Conservation (phyloP, 2,113 vertebrate genomes). For the Siniperca knerii region DNA sequence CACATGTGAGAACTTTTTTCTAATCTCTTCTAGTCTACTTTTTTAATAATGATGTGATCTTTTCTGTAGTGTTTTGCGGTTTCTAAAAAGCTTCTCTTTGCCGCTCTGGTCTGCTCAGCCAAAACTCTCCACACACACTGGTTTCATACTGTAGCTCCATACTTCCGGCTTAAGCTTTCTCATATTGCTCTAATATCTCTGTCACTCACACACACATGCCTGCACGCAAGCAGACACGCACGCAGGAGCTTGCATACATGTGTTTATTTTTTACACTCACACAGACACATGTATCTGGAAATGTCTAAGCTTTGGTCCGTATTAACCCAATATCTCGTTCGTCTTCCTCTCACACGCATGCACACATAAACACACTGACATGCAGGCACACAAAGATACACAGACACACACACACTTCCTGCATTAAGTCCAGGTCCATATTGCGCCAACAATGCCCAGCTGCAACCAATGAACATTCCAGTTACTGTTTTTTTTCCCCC, state of each 20-base stretch:
- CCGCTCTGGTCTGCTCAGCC: neutral
- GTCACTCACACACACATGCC: conserved; percentile 44
- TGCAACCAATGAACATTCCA: conserved; percentile 85
- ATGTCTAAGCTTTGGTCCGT: conserved; percentile 56
- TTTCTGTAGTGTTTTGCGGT: neutral
- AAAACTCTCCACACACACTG: conserved; percentile 24
- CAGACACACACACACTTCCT: conserved; percentile 75
- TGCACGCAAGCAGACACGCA: conserved; percentile 45
- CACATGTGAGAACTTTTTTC: neutral
- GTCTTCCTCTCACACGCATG: conserved; percentile 58
- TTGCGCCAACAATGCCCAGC: conserved; percentile 81
- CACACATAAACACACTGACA: conserved; percentile 37
- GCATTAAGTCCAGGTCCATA: conserved; percentile 74
- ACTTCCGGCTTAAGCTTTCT: conserved; percentile 56
- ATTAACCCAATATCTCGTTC: conserved; percentile 67
- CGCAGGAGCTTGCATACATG: conserved; percentile 26
- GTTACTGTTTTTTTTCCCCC: conserved; percentile 57
- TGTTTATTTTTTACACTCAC: conserved; percentile 39
- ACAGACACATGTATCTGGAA: conserved; percentile 59
- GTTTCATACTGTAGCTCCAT: conserved; percentile 33
- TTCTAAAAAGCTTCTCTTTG: neutral
- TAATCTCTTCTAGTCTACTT: neutral
- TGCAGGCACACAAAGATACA: conserved; percentile 38
- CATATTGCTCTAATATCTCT: conserved; percentile 65
- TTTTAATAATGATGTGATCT: neutral